These are phyloP conservation scores for Trichopria drosophilae DNA, from an alignment of 2,888 invertebrate species.

Conservation along the genomic window DNA sequence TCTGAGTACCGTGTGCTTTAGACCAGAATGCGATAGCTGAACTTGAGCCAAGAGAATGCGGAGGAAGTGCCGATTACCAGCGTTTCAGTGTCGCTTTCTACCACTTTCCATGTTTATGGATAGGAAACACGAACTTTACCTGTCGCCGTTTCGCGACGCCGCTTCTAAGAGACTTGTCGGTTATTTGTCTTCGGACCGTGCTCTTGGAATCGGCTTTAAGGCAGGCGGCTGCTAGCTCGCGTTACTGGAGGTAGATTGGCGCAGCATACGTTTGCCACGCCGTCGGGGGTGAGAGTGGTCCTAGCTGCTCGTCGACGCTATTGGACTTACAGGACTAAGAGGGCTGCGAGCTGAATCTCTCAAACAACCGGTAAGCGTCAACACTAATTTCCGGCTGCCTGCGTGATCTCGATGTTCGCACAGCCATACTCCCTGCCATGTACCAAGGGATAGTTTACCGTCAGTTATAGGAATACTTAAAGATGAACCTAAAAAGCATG, in stretches of 20 bases:
- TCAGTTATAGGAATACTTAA: conserved; percentile 95
- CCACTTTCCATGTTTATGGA: conserved; percentile 10
- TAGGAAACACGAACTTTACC: conserved; percentile 8
- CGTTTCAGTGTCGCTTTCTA: conserved; percentile 16
- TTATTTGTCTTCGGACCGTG: conserved; percentile 46
- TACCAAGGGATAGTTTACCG: conserved; percentile 91
- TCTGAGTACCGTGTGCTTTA: conserved; percentile 54
- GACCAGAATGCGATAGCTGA: conserved; percentile 50
- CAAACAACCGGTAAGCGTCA: conserved; percentile 88
- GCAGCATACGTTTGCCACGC: conserved; percentile 56
- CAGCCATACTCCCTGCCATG: conserved; percentile 98
- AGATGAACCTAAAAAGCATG: conserved; percentile 93
- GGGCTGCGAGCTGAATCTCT: conserved; percentile 85
- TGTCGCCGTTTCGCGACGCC: not conserved
- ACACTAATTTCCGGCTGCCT: conserved; percentile 85
- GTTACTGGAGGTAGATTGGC: conserved; percentile 55
- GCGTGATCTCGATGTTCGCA: conserved; percentile 97
- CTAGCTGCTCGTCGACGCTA: conserved; percentile 93
- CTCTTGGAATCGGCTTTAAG: conserved; percentile 50
- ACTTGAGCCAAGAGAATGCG: conserved; percentile 44
- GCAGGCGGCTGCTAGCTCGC: conserved; percentile 57
- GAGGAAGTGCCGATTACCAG: conserved; percentile 48
- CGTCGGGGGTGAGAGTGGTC: conserved; percentile 66
- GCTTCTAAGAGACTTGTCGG: conserved; percentile 27
- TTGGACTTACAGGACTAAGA: conserved; percentile 80